Evolutionary conservation across 2,113 vertebrate species (phyloP).

Genomic region (Centropus bengalensis): DNA sequence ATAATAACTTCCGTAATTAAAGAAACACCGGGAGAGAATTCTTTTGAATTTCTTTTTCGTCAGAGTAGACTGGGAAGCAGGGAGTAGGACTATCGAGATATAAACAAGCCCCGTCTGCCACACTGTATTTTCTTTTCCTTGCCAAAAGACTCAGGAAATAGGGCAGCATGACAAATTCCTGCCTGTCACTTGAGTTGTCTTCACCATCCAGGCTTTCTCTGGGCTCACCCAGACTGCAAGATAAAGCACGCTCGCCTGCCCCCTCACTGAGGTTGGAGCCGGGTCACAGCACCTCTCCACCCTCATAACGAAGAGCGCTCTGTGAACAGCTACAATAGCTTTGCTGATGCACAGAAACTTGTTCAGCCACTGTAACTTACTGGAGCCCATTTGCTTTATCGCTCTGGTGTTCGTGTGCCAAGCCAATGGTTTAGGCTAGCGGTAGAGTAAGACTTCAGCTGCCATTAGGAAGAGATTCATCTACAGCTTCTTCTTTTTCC

Average conservation of each 20-base stretch:
- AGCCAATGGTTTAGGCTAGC: background rate
- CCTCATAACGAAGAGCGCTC: fast-evolving
- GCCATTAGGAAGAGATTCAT: background rate
- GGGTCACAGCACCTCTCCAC: background rate
- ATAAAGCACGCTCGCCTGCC: background rate
- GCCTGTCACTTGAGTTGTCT: background rate
- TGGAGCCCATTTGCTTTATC: background rate
- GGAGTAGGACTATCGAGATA: background rate
- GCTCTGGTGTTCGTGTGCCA: fast-evolving
- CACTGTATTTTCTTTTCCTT: background rate
- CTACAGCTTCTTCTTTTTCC: background rate
- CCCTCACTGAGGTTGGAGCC: background rate
- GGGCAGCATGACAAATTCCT: background rate
- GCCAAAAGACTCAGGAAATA: background rate
- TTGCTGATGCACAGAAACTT: background rate
- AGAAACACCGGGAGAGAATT: background rate
- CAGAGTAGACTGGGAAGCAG: background rate
- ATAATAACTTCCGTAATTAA: constrained; percentile 10
- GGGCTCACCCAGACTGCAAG: background rate
- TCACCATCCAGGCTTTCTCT: background rate
- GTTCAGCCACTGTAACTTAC: background rate
- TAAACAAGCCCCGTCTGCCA: background rate
- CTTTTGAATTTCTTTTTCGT: background rate
- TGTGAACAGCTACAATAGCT: constrained; percentile 14
- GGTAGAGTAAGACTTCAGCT: background rate